Evolutionary conservation across 1,140 invertebrate genomes (phyloP), one percentile per base, ranked within the genome.

Genomic region (Platorchestia sp.): DNA sequence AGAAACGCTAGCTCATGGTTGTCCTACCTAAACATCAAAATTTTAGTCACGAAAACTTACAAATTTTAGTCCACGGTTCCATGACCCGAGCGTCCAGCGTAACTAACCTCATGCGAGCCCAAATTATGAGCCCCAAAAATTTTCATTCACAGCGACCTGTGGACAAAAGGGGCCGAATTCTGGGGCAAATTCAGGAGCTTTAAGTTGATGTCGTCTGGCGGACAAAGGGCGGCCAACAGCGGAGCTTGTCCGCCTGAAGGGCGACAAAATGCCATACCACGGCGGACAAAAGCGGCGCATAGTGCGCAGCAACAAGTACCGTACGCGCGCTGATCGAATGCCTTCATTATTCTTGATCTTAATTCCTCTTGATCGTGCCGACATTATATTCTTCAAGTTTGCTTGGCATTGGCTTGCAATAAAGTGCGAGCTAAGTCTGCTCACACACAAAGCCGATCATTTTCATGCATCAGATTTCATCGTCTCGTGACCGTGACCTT

Each of bases 191-290:
- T 89, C 87, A 41, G 87, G 87, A 89, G 87, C 87, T 89, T 89
- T 89, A 89, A 89, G 87, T 89, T 89, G 91, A 93, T 45, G 45
- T 93, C 45, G 44, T 45, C 43, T 93, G 36, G 19, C 91, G 91
- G 10, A 93, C 91, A 93, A 93, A 45, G 45, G 40, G 36, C 91
- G 91, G 43, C 43, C 43, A 44, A n/a, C 45, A 45, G 91, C 91
- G 45, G 43, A 44, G 91, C 45, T 93, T 45, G 91, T 93, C 91
- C 43, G 45, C 45, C 91, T 45, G 43, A 93, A 93, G 91, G 43
- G n/a, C 43, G 89, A 93, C 87, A 93, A 93, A 93, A 93, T 93
- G 45, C 45, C 91, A 44, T 93, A 1, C 91, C 91, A 45, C 47
- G 91, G 10, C 91, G 0, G 45, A 93, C 43, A 93, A 93, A 93